Base-by-base conservation (phyloP, 2,888 invertebrate genomes). In the Ellobium chinense region DNA sequence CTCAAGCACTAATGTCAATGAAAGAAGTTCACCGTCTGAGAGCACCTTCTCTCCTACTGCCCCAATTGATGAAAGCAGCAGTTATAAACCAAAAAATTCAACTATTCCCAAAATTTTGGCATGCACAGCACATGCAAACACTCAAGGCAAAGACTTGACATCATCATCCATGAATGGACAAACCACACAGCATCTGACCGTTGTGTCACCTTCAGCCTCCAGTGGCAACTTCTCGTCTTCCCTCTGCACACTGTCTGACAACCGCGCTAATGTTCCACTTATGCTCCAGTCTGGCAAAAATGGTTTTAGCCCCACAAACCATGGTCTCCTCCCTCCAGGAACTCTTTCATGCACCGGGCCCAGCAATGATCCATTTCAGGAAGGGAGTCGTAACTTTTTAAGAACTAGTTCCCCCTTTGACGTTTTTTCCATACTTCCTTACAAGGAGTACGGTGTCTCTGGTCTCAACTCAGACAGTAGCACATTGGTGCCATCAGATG, bases 61-160 rank as follows among this genome's bases (percentile, higher is more conserved):
- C n/a, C n/a, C n/a, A n/a, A n/a, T n/a, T n/a, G n/a, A 72, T 60
- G 72, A 72, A 60, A 72, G 72, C 34, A 58, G 58, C 60, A 72
- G 72, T 58, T 72, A 72, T 58, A 72, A 72, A 36, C 72, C 72
- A 24, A 72, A 58, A 72, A 58, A 72, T 29, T 37, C 60, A n/a
- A n/a, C n/a, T n/a, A n/a, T n/a, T n/a, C n/a, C n/a, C n/a, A n/a
- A n/a, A n/a, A n/a, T n/a, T n/a, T n/a, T n/a, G n/a, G n/a, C n/a
- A n/a, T n/a, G n/a, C 46, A 7, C 18, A 46, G 46, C 46, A 46
- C 7, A 46, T 46, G 46, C 46, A 12, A 46, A 46, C 18, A 46
- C 46, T 46, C n/a, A n/a, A n/a, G n/a, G n/a, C n/a, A n/a, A n/a
- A n/a, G n/a, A n/a, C n/a, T n/a, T n/a, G n/a, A n/a, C n/a, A n/a